These are phyloP conservation scores for Trichonephila clavipes DNA, from an alignment of 1,140 invertebrate species.

Conservation along the genomic window DNA sequence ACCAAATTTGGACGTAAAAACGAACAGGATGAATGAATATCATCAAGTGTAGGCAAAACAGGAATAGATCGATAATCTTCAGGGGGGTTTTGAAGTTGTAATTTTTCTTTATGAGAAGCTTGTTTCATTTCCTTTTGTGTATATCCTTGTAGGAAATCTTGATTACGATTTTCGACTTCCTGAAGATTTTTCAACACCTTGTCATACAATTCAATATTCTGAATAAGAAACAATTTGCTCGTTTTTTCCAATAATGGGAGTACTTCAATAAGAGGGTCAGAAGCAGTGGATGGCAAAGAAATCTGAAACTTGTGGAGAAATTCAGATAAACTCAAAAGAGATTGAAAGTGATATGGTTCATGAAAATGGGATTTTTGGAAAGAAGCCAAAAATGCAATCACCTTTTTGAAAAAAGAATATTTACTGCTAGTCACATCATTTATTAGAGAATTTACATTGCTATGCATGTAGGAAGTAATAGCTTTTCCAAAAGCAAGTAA, in stretches of 20 bases:
- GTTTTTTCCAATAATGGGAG: background rate
- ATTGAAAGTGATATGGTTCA: background rate
- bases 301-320: background rate
- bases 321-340: background rate
- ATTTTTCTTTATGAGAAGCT: background rate
- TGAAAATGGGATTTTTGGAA: background rate
- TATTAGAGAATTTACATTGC: background rate
- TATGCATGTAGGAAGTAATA: background rate
- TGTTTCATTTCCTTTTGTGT: background rate
- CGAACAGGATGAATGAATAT: conserved; percentile 75
- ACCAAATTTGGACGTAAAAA: conserved; percentile 85
- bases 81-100: conserved; percentile 34
- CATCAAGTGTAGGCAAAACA: conserved; percentile 69
- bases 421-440: background rate
- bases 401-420: background rate
- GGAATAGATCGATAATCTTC: conserved; percentile 75
- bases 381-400: background rate
- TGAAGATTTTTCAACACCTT: background rate
- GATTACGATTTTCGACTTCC: background rate
- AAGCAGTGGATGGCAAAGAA: background rate
- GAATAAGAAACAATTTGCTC: background rate
- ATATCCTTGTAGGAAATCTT: background rate
- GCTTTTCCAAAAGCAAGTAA: conserved; percentile 13
- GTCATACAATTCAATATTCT: background rate
- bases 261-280: background rate